A percentile compares a stretch with the other conserved stretches of the same genome.
phyloP scores from a whole-genome alignment of 2,797 vertebrate genomes.

The Mormyrops attenuatus region DNA sequence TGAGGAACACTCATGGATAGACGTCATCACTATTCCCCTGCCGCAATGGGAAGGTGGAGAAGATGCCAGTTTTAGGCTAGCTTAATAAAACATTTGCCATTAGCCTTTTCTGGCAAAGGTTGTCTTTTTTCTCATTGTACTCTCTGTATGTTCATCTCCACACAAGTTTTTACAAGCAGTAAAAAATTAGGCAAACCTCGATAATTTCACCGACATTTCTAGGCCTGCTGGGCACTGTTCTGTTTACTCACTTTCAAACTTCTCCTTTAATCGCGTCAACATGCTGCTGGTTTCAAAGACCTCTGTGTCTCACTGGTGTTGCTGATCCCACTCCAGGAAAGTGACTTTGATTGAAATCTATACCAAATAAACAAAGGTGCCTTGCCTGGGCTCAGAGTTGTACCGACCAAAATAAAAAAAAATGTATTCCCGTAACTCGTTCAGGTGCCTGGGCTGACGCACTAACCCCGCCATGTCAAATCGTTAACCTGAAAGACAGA shows the following conservation, averaged over 20 bases:
- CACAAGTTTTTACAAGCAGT: background rate
- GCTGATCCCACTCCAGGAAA: background rate
- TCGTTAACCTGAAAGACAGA: background rate
- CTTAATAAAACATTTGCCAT: background rate
- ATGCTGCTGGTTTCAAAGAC: slow-evolving; percentile 4
- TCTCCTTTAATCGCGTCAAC: background rate
- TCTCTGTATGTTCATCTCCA: background rate
- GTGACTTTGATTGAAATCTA: background rate
- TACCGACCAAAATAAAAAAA: background rate
- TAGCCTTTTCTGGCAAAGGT: background rate
- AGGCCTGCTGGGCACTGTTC: background rate
- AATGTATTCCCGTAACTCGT: background rate
- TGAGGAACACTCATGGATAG: background rate
- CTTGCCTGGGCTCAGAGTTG: background rate
- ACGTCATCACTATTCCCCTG: background rate
- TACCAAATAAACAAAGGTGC: background rate
- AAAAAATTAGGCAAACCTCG: background rate
- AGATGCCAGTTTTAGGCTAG: background rate
- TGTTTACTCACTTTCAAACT: background rate
- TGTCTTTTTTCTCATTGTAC: background rate
- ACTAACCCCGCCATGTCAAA: background rate
- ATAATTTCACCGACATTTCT: background rate
- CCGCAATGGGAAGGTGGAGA: background rate
- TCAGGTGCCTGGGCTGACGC: background rate
- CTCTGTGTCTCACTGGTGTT: background rate